Evolutionary conservation across 2,113 vertebrate genomes (phyloP).

Genomic region (Sapajus apella): DNA sequence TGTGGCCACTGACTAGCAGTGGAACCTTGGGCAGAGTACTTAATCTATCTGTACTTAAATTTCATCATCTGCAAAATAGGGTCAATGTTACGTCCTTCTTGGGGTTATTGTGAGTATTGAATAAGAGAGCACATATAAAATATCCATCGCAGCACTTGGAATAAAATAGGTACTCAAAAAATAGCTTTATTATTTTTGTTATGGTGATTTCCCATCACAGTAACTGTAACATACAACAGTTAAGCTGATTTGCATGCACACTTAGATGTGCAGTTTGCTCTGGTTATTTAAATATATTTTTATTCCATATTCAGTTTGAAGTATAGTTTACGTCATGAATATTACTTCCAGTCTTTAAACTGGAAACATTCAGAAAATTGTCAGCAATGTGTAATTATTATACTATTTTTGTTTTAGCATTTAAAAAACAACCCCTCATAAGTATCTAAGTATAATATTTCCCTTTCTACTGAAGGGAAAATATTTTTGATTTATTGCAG

Average conservation of each 20-base stretch:
- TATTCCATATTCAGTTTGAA: slow-evolving; percentile 66
- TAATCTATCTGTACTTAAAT: background rate
- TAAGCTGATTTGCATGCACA: slow-evolving; percentile 58
- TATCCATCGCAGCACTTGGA: background rate
- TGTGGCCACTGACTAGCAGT: background rate
- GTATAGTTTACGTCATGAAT: slow-evolving; percentile 49
- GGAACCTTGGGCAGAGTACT: background rate
- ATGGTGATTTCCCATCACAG: slow-evolving; percentile 42
- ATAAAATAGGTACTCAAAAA: slow-evolving; percentile 58
- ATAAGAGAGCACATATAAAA: slow-evolving; percentile 35
- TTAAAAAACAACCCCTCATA: slow-evolving; percentile 57
- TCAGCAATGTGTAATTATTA: slow-evolving; percentile 53
- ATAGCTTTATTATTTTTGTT: slow-evolving; percentile 61
- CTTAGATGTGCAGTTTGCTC: slow-evolving; percentile 39
- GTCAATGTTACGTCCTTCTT: background rate
- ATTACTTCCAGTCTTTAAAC: slow-evolving; percentile 63
- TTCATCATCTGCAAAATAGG: slow-evolving; percentile 1
- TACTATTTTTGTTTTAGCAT: slow-evolving; percentile 56
- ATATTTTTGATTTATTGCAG: slow-evolving; percentile 63
- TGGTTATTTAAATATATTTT: slow-evolving; percentile 60
- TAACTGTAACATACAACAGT: slow-evolving; percentile 57
- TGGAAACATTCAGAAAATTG: slow-evolving; percentile 66
- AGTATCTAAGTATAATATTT: slow-evolving; percentile 62
- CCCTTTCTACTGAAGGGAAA: slow-evolving; percentile 37
- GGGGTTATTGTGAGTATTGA: background rate